Percentiles rank a stretch among this genome's conserved stretches.
Conservation (phyloP, 1,140 invertebrate genomes). For the Temnothorax longispinosus region DNA sequence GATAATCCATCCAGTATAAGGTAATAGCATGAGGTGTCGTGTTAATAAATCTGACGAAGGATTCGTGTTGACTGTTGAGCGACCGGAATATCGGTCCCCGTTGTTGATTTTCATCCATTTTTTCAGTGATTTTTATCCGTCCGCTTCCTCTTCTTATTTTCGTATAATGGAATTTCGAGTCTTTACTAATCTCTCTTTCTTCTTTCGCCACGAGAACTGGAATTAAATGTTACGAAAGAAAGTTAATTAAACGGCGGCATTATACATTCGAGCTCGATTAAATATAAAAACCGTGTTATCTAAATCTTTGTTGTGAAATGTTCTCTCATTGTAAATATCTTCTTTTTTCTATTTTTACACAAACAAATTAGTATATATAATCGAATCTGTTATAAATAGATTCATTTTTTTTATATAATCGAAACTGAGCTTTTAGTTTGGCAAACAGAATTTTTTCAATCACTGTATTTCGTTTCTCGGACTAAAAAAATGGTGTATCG, state of each 20-base stretch:
- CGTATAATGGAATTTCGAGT: slow-evolving; percentile 69
- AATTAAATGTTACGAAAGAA: slow-evolving; percentile 48
- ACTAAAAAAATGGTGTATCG: slow-evolving; percentile 12
- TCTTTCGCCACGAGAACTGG: slow-evolving; percentile 35
- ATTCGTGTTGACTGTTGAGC: slow-evolving; percentile 82
- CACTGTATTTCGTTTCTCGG: neutral
- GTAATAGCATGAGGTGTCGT: slow-evolving; percentile 87
- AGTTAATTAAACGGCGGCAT: slow-evolving; percentile 41
- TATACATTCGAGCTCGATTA: neutral
- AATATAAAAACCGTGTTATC: slow-evolving; percentile 11
- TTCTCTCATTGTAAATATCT: neutral
- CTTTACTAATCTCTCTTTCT: slow-evolving; percentile 46
- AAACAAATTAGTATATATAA: neutral
- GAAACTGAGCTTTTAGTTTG: neutral
- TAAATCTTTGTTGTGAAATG: neutral
- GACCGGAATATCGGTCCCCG: slow-evolving; percentile 79
- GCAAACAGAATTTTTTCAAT: slow-evolving; percentile 17
- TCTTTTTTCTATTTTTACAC: neutral
- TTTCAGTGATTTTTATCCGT: neutral
- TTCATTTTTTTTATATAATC: neutral
- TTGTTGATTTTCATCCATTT: slow-evolving; percentile 61
- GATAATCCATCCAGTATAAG: slow-evolving; percentile 92
- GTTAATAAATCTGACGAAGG: slow-evolving; percentile 90
- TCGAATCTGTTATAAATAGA: neutral
- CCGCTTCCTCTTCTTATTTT: slow-evolving; percentile 52